Base-by-base conservation (phyloP, 35 echinoderm and acorn worm genomes). In the Stichopus chloronotus region DNA sequence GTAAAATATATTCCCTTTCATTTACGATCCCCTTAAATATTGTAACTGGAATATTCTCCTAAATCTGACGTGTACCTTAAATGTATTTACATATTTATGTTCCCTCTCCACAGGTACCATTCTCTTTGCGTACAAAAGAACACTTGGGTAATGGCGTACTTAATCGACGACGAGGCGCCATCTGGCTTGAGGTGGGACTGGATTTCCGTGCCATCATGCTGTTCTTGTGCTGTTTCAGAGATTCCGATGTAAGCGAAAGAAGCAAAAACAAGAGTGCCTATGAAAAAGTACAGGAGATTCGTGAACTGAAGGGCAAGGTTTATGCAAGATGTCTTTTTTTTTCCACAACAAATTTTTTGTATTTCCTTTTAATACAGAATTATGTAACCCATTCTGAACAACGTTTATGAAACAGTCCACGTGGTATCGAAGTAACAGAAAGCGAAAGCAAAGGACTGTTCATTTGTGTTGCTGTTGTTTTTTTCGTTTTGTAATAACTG, bases 201-300 rank as follows among this genome's bases (percentile, higher is more conserved):
- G 82, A 85, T 85, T 22, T 85, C 82, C 4, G 23, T 85, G 17
- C 82, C 82, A 23, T 85, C 82, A 5, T 85, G 82, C 24, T 85
- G 82, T 58, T 30, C 82, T n/a, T 85, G 82, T 85, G 82, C 57
- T 85, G 8, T 85, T 58, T 85, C 82, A 85, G 57, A 74, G 69
- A 74, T 74, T n/a, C 6, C 69, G 13, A 16, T 74, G 69, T 74
- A 74, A 74, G 17, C 69, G 69, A 74, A 16, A 14, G 59, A 21
- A 21, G 22, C 5, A 74, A 74, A 21, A 21, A 74, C 5, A 74
- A 74, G 69, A 74, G 69, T 74, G 69, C 69, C 69, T 61, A 61
- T 74, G 22, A 20, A 74, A 7, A 74, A 16, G 69, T 74, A 24
- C 19, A 74, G 19, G 69, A 19, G 17, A 19, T 20, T 74, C 17